A percentile compares a stretch with the other conserved stretches of the same genome.
Evolutionary conservation across 2,797 vertebrate genomes (phyloP).

Genomic region (Poecilia gillii): DNA sequence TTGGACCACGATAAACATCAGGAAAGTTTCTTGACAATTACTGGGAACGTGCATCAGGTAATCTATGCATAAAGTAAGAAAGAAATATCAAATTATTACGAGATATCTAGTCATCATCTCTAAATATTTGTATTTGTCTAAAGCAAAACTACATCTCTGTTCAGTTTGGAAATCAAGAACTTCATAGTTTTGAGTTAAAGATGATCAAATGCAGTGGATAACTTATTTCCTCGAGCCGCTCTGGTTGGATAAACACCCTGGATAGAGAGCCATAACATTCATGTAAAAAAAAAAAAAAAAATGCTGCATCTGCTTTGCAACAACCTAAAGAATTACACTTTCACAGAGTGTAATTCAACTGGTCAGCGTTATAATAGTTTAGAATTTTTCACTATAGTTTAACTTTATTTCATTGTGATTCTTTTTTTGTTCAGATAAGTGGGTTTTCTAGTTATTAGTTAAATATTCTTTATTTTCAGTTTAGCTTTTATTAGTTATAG

Average conservation of each 20-base stretch:
- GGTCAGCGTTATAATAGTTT: neutral
- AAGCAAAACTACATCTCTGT: neutral
- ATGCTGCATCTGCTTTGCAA: neutral
- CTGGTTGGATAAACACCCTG: neutral
- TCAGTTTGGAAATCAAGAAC: no score
- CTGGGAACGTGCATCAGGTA: neutral
- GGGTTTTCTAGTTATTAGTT: no score
- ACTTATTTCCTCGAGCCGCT: neutral
- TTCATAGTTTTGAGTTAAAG: neutral
- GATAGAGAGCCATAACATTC: neutral
- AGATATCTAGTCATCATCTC: conserved; percentile 1
- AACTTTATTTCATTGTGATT: no score
- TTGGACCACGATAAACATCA: neutral
- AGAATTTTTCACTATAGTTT: no score
- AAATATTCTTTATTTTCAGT: no score
- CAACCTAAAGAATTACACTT: neutral
- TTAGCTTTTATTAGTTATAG: no score
- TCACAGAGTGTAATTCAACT: neutral
- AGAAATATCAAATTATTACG: conserved; percentile 3
- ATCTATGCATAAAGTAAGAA: conserved; percentile 16
- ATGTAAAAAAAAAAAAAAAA: neutral
- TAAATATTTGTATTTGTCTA: conserved; percentile 38
- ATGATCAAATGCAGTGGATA: neutral
- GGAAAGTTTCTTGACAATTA: neutral
- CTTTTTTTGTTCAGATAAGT: no score